Evolutionary conservation across 1,140 invertebrate species (phyloP), one percentile per base, ranked within the genome.

Genomic region (Agraylea sexmaculata): DNA sequence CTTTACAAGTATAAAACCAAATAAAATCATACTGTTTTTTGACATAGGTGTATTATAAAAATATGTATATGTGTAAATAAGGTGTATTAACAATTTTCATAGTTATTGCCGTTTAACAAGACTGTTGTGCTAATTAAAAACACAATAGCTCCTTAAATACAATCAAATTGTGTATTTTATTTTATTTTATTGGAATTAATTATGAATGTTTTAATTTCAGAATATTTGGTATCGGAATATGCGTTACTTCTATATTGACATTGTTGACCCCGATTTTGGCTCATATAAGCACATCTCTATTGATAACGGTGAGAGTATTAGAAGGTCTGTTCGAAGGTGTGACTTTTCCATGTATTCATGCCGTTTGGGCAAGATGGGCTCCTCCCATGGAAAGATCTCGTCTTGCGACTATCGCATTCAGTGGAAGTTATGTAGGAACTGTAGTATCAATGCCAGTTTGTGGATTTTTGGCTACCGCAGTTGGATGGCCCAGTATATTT

Each of bases 291-390:
- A 71, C 82, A 1, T 76, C 71, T 25, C 53, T 83, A 4, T 69
- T 94, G 0, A 64, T 94, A 16, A 66, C 70, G 2, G 66, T 89
- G 0, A 65, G 91, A 48, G 75, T 93, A 11, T 56, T 91, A 16
- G 86, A 92, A 65, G 91, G 91, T 31, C 57, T 94, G 23, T 89
- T 83, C 31, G 53, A 88, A 83, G 88, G 88, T 30, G 87, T 92
- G 0, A 88, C 86, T 1, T 92, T 88, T 60, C 88, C 88, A 4
- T 81, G 84, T 46, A 89, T 91, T 37, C 85, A 90, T 58, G 80
- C 82, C 6, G 75, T 91, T 17, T 89, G 87, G 84, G 71, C 83
- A 0, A 74, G 78, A 41, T 94, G 89, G 88, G 80, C 85, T n/a
- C 89, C 88, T 13, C 78, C 81, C 0, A 54, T 77, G 15, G 88